phyloP scores from a whole-genome alignment of 2,113 vertebrate genomes.

The Apus apus region DNA sequence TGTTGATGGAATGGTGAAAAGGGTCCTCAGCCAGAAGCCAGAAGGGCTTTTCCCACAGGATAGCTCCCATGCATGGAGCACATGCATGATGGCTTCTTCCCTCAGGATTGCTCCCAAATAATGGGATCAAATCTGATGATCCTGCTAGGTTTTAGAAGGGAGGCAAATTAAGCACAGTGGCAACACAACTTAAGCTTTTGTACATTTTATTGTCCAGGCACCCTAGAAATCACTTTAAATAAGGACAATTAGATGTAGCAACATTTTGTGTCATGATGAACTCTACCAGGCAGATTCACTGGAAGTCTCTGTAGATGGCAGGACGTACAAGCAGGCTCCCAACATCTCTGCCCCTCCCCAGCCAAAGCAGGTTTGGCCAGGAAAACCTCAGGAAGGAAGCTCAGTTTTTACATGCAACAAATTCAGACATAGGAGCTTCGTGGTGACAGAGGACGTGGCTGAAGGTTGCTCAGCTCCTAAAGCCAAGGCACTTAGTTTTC shows the following conservation, averaged over 20 bases:
- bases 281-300: not conserved
- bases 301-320: not conserved
- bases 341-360: not conserved
- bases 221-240: not conserved
- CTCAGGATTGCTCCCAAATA: not conserved
- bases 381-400: not conserved
- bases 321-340: not conserved
- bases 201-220: not conserved
- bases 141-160: not conserved
- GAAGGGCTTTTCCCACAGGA: not conserved
- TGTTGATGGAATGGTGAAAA: not conserved
- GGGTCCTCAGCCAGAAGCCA: not conserved
- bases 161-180: not conserved
- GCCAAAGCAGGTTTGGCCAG: not conserved
- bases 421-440: not conserved
- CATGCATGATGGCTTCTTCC: not conserved
- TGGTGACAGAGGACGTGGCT: not conserved
- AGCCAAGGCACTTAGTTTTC: not conserved
- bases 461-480: not conserved
- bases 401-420: not conserved
- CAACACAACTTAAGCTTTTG: not conserved
- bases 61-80: not conserved
- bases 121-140: not conserved
- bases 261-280: rapidly evolving
- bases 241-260: not conserved